A percentile compares a stretch with the other conserved stretches of the same genome.
Evolutionary conservation across 2,888 invertebrate genomes (phyloP).

Genomic region (Tribolium freemani): DNA sequence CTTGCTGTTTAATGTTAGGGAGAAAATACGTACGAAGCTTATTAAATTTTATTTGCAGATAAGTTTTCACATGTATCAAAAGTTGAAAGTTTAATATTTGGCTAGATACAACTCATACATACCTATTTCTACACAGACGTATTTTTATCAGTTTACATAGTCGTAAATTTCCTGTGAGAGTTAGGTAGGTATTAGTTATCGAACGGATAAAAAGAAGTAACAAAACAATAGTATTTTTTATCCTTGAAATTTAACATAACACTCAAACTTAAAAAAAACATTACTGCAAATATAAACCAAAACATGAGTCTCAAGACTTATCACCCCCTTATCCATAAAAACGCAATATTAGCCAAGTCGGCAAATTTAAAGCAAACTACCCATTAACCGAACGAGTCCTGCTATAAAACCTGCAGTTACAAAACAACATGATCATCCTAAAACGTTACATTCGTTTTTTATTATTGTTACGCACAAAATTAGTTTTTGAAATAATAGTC

Average conservation of each 20-base stretch:
- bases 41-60: neutral
- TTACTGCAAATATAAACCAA: neutral
- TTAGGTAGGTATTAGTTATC: no score
- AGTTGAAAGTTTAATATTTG: neutral
- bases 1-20: neutral
- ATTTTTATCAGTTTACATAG: neutral
- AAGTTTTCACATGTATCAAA: neutral
- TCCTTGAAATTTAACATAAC: no score
- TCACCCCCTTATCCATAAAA: constrained; percentile 15
- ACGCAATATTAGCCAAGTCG: constrained; percentile 1
- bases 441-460: constrained; percentile 25
- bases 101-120: neutral
- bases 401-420: constrained; percentile 27
- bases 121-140: neutral
- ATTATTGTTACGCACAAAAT: neutral
- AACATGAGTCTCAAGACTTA: constrained; percentile 7
- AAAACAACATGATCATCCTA: constrained; percentile 2
- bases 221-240: no score
- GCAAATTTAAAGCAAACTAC: constrained; percentile 16
- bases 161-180: neutral
- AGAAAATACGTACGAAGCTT: neutral
- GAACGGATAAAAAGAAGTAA: no score
- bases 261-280: neutral
- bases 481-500: neutral
- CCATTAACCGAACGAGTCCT: neutral